Percentiles rank a stretch among this genome's conserved stretches.
phyloP scores from a whole-genome alignment of 2,888 invertebrate species.

The Blera fallax region DNA sequence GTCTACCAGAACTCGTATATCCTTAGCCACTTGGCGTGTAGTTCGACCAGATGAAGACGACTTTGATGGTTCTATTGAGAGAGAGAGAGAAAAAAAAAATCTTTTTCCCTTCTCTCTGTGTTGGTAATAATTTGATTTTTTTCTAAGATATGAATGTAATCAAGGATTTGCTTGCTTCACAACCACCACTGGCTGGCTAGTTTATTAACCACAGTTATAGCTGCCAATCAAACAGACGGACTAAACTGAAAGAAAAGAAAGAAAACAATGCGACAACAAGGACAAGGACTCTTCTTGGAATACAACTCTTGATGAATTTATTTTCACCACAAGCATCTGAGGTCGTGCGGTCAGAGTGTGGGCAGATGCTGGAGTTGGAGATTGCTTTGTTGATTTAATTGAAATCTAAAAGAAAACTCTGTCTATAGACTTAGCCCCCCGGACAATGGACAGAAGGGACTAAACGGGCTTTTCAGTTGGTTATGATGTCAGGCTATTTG shows the following conservation, averaged over 20 bases:
- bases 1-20: not conserved
- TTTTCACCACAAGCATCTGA: not conserved
- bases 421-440: not conserved
- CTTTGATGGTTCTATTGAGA: not conserved
- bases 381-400: conserved; percentile 33
- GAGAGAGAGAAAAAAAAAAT: no score
- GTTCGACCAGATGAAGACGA: not conserved
- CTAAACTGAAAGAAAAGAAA: not conserved
- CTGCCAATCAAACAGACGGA: not conserved
- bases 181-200: not conserved
- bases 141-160: conserved; percentile 38
- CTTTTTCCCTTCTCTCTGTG: not conserved
- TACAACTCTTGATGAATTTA: conserved; percentile 26
- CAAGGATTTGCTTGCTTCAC: conserved; percentile 26
- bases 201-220: conserved; percentile 26
- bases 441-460: not conserved
- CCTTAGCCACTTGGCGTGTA: not conserved
- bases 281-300: not conserved
- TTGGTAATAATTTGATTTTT: conserved; percentile 44
- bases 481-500: not conserved
- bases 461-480: not conserved
- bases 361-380: not conserved
- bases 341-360: not conserved
- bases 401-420: conserved; percentile 5
- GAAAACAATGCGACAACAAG: not conserved